Percentiles rank a stretch among this genome's conserved stretches.
Conservation (phyloP, 2,797 vertebrate genomes). For the Sebastolobus alascanus region DNA sequence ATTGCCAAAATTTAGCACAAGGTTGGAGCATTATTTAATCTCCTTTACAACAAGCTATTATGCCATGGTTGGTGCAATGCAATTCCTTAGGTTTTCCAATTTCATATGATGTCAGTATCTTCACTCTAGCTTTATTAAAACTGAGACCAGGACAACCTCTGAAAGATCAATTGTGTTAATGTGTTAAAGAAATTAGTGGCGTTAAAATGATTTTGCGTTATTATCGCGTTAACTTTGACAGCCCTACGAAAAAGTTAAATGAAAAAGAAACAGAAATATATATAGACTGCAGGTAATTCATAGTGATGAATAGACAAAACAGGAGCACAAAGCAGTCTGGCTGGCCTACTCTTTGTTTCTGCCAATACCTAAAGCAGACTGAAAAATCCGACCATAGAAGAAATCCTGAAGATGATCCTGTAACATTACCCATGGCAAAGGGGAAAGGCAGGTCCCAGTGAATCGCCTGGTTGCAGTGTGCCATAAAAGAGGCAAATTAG, state of each 20-base stretch:
- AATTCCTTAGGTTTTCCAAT: too few species aligned
- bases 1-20: too few species aligned
- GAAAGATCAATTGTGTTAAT: too few species aligned
- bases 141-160: too few species aligned
- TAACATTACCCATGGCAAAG: slow-evolving; percentile 5
- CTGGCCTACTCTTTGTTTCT: neutral
- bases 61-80: too few species aligned
- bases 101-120: too few species aligned
- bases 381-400: slow-evolving; percentile 22
- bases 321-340: neutral
- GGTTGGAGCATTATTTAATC: too few species aligned
- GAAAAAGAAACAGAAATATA: neutral
- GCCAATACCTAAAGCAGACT: slow-evolving; percentile 25
- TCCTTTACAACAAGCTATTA: neutral
- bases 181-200: too few species aligned
- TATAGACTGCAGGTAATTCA: neutral
- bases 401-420: slow-evolving; percentile 23
- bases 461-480: slow-evolving; percentile 15
- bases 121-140: too few species aligned
- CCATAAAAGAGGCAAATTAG: slow-evolving; percentile 39
- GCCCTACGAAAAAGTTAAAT: neutral
- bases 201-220: too few species aligned
- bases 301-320: slow-evolving; percentile 26
- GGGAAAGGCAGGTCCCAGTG: slow-evolving; percentile 5
- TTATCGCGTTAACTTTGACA: too few species aligned